Evolutionary conservation across 1,140 invertebrate genomes (phyloP).

Genomic region (Venturia canescens): DNA sequence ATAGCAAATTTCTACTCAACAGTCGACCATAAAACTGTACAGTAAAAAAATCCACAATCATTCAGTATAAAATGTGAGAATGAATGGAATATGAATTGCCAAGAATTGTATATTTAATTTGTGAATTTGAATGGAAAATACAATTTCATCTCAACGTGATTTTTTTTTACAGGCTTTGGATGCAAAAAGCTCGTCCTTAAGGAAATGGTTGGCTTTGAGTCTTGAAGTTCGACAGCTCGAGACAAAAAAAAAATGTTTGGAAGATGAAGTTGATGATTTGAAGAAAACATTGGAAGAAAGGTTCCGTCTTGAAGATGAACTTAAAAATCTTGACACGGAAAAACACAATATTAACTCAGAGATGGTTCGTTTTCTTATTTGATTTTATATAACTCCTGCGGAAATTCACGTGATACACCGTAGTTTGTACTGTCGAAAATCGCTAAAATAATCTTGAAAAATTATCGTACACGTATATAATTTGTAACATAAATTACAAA

Average conservation of each 20-base stretch:
- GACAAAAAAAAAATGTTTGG: slow-evolving; percentile 57
- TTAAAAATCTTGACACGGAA: slow-evolving; percentile 50
- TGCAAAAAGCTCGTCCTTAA: slow-evolving; percentile 53
- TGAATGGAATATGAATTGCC: no score
- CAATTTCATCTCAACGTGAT: neutral
- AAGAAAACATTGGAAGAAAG: slow-evolving; percentile 29
- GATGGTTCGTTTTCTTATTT: slow-evolving; percentile 53
- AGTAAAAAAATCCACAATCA: neutral
- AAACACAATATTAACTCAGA: slow-evolving; percentile 59
- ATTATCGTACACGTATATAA: no score
- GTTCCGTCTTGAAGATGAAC: slow-evolving; percentile 45
- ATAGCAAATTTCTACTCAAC: neutral
- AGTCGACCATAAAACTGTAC: slow-evolving; percentile 30
- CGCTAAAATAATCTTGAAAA: no score
- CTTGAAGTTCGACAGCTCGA: slow-evolving; percentile 66
- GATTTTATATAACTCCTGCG: neutral
- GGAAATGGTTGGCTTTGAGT: slow-evolving; percentile 64
- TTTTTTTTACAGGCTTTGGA: slow-evolving; percentile 22
- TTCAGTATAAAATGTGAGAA: no score
- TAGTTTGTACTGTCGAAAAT: no score
- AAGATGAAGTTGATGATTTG: slow-evolving; percentile 61
- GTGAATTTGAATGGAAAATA: no score
- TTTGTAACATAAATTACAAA: no score
- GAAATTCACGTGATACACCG: no score
- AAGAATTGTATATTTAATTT: no score